These are phyloP conservation scores for Proales similis DNA, from an alignment of 1,140 invertebrate species.

Conservation along the genomic window DNA sequence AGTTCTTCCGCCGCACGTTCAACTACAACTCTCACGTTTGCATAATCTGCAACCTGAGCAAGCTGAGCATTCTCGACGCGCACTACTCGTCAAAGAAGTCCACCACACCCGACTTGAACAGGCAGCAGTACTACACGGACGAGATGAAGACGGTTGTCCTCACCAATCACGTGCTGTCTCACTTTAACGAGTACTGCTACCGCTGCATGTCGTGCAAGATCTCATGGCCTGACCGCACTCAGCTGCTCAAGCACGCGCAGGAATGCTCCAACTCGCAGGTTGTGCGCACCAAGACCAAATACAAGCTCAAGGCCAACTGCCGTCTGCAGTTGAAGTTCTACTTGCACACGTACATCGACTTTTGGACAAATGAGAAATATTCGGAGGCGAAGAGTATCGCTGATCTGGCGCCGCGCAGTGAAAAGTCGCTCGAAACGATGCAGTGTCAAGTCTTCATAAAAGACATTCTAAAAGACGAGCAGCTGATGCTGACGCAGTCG, in stretches of 20 bases:
- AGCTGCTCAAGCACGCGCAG: conserved; percentile 32
- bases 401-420: neutral
- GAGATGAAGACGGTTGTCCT: conserved; percentile 35
- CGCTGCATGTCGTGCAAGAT: conserved; percentile 36
- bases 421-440: neutral
- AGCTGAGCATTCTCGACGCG: conserved; percentile 9
- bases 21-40: conserved; percentile 32
- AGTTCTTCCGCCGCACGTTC: conserved; percentile 15
- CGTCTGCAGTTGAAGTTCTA: conserved; percentile 32
- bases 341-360: conserved; percentile 30
- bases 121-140: conserved; percentile 14
- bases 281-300: conserved; percentile 32
- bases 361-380: conserved; percentile 19
- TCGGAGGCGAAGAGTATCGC: neutral
- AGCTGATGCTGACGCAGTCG: neutral
- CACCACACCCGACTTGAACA: neutral
- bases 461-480: conserved; percentile 6
- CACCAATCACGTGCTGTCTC: conserved; percentile 29
- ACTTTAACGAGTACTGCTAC: conserved; percentile 35
- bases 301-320: conserved; percentile 35
- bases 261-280: conserved; percentile 35
- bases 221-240: conserved; percentile 35
- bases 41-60: conserved; percentile 18
- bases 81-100: conserved; percentile 22
- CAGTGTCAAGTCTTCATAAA: conserved; percentile 20